Evolutionary conservation across 2,888 invertebrate species (phyloP).

Genomic region (Andrena minutula): DNA sequence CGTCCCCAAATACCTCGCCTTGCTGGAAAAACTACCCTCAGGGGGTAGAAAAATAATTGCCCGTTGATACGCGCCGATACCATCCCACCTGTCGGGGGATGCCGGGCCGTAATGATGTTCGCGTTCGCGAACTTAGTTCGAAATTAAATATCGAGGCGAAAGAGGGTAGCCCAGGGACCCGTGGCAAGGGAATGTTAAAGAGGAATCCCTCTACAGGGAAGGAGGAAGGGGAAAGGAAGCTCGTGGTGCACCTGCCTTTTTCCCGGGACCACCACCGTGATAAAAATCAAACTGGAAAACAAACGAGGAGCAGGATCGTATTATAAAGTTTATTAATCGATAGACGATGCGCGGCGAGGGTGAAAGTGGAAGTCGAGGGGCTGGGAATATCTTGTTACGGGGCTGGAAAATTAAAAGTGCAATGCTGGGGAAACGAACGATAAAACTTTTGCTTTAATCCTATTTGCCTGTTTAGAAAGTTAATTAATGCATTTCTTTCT

Average conservation of each 20-base stretch:
- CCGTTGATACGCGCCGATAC: conserved; percentile 76
- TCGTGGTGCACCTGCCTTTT: conserved; percentile 72
- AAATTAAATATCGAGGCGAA: conserved; percentile 80
- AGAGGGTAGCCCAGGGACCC: conserved; percentile 30
- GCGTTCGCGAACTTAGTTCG: conserved; percentile 75
- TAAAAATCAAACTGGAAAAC: conserved; percentile 81
- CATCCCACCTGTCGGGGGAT: conserved; percentile 70
- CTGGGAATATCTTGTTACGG: conserved; percentile 58
- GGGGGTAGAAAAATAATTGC: conserved; percentile 75
- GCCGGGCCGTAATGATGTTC: conserved; percentile 73
- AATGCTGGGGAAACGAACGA: conserved; percentile 14
- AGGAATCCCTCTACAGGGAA: conserved; percentile 59
- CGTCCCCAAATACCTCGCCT: conserved; percentile 30
- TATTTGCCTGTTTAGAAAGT: conserved; percentile 4
- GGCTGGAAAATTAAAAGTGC: conserved; percentile 47
- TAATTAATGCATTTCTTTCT: not conserved
- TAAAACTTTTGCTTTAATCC: conserved; percentile 28
- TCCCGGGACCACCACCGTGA: conserved; percentile 65
- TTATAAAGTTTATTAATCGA: conserved; percentile 84
- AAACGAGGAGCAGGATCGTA: conserved; percentile 78
- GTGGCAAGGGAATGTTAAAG: conserved; percentile 52
- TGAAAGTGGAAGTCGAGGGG: conserved; percentile 44
- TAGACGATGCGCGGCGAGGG: conserved; percentile 72
- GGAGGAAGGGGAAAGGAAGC: conserved; percentile 26
- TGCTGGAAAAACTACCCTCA: conserved; percentile 57